Evolutionary conservation across 2,113 vertebrate genomes (phyloP).

Genomic region (Bombycilla garrulus): DNA sequence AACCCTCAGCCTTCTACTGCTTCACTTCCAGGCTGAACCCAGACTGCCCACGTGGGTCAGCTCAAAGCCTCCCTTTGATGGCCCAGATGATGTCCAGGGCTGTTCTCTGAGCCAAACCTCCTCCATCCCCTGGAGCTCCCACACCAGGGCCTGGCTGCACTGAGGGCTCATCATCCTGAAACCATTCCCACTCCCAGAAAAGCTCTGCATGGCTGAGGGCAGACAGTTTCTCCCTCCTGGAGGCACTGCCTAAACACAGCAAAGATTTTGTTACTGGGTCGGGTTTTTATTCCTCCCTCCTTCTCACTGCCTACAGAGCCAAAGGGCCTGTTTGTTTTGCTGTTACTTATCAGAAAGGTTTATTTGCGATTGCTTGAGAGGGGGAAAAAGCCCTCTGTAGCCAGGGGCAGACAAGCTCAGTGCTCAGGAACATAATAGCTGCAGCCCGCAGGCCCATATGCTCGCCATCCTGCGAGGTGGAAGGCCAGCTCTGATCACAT

Average conservation of each 20-base stretch:
- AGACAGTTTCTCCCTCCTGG: not conserved
- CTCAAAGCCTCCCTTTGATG: not conserved
- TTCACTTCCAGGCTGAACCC: not conserved
- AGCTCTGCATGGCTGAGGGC: not conserved
- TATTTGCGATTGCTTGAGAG: conserved; percentile 47
- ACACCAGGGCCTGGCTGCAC: not conserved
- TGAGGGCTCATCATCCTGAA: not conserved
- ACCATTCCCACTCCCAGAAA: not conserved
- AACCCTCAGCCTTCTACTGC: not conserved
- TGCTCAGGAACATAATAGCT: conserved; percentile 55
- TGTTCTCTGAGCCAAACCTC: not conserved
- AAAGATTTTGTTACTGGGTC: not conserved
- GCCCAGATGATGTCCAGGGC: not conserved
- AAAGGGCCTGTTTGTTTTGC: conserved; percentile 62
- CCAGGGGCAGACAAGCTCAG: conserved; percentile 50
- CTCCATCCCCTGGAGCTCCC: not conserved
- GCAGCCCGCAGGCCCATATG: conserved; percentile 45
- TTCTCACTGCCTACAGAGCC: conserved; percentile 44
- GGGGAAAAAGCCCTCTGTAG: not conserved
- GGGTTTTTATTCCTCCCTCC: not conserved
- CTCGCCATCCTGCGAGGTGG: conserved; percentile 37
- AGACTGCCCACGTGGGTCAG: not conserved
- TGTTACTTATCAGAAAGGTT: conserved; percentile 65
- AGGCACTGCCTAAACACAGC: conserved; percentile 25
- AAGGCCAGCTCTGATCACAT: conserved; percentile 59